Conservation (phyloP, 2,797 vertebrate species). For the Phalloptychus januarius region DNA sequence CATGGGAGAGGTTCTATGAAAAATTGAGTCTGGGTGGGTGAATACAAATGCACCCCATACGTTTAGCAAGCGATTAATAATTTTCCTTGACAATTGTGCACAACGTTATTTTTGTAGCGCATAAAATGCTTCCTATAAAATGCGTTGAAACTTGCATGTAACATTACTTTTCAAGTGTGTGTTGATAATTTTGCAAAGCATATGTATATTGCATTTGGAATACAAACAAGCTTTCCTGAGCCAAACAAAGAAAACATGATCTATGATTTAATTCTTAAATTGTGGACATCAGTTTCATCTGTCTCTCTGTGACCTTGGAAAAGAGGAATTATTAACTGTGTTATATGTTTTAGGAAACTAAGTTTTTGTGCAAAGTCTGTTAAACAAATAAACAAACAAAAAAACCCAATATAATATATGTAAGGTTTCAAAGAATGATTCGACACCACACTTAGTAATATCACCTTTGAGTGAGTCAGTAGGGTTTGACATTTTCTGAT, state of each 20-base stretch:
- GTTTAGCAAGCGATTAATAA: too few relatives aligned
- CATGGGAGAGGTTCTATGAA: too few relatives aligned
- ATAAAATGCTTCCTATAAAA: too few relatives aligned
- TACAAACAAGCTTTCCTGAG: constrained; percentile 34
- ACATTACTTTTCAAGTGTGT: neutral
- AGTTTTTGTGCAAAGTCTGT: neutral
- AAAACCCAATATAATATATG: neutral
- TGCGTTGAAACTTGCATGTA: too few relatives aligned
- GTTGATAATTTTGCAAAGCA: neutral
- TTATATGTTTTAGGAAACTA: neutral
- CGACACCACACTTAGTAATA: neutral
- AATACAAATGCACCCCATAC: too few relatives aligned
- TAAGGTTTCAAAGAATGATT: neutral
- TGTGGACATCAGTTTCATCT: constrained; percentile 23
- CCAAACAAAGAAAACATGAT: constrained; percentile 27
- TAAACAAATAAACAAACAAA: neutral
- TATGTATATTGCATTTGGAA: constrained; percentile 40
- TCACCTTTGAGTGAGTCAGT: constrained; percentile 5
- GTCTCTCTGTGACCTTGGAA: neutral
- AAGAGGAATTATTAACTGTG: constrained; percentile 6
- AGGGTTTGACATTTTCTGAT: constrained; percentile 16
- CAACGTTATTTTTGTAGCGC: too few relatives aligned
- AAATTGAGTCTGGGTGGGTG: too few relatives aligned
- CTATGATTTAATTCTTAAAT: constrained; percentile 30
- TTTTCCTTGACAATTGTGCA: too few relatives aligned